Base-by-base conservation (phyloP, 2,888 invertebrate genomes). In the Agelastica alni region DNA sequence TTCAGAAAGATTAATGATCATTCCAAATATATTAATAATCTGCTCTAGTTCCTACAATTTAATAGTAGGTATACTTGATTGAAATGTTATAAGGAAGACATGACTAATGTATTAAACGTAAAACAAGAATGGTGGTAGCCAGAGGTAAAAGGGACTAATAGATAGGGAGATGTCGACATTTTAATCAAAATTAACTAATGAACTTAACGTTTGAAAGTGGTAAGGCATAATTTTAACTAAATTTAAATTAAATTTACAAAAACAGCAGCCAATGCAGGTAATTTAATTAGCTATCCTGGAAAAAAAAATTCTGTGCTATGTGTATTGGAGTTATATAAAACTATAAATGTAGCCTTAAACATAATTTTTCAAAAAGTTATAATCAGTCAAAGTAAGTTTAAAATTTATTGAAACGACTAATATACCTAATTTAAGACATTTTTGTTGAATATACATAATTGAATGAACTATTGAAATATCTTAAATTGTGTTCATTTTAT, bases 171-270 rank as follows among this genome's bases (percentile, higher is more conserved):
- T 32, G 44, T 49, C 49, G 44, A 54, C 49, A 54, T 44, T 54
- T 54, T 49, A 54, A 54, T 54, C 49, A 54, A 48, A 64, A 22
- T 22, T 13, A 17, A 26, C 46, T 46, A 46, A 46, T 46, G 46
- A 46, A 46, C 16, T 34, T 26, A 26, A 20, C 36, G 34, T 34
- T 43, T 34, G 36, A 26, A 45, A 32, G 34, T 20, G 32, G 30
- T 13, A 17, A 2, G 17, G 34, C 14, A 45, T 45, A 34, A 45
- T 18, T 32, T 45, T 46, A 46, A 46, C 36, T 36, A 46, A 46
- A 46, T 36, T 14, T 36, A 46, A 36, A 36, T 46, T 44, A 32
- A 32, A 44, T 36, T 46, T 46, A n/a, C n/a, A n/a, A n/a, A n/a
- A n/a, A n/a, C n/a, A n/a, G n/a, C n/a, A n/a, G n/a, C n/a, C n/a